A percentile compares a stretch with the other conserved stretches of the same genome.
Evolutionary conservation across 1,140 invertebrate species (phyloP).

Genomic region (Neodiprion pinetum): DNA sequence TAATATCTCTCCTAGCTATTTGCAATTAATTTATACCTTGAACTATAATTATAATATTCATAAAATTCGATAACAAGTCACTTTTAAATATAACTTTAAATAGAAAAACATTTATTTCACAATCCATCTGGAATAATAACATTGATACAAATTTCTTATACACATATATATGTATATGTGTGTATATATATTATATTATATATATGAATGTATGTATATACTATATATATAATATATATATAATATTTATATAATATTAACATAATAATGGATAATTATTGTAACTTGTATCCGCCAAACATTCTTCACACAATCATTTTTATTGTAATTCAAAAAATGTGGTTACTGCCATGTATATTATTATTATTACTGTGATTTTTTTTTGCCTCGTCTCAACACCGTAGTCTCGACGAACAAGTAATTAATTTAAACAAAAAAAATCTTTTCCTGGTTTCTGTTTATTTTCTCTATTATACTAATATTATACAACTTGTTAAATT

Average conservation of each 20-base stretch:
- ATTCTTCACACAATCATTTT: not conserved
- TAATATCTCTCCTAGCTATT: no score
- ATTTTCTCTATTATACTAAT: not conserved
- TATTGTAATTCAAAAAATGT: not conserved
- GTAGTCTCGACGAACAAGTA: no score
- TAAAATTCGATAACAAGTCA: not conserved
- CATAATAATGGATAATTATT: slow-evolving; percentile 27
- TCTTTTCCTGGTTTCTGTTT: no score
- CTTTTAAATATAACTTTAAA: slow-evolving; percentile 19
- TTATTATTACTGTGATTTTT: not conserved
- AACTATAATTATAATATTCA: no score
- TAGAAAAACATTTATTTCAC: slow-evolving; percentile 39
- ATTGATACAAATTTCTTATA: slow-evolving; percentile 35
- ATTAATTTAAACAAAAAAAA: no score
- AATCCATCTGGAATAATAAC: slow-evolving; percentile 33
- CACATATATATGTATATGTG: no score
- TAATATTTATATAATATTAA: slow-evolving; percentile 26
- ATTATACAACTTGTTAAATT: slow-evolving; percentile 28
- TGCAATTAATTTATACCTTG: no score
- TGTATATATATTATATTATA: slow-evolving; percentile 13
- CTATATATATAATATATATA: slow-evolving; percentile 10
- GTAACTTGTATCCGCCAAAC: not conserved
- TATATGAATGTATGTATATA: slow-evolving; percentile 12
- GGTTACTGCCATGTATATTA: not conserved
- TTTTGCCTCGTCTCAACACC: no score